Base-by-base conservation (phyloP, 2,888 invertebrate genomes). In the Elysia crispata region DNA sequence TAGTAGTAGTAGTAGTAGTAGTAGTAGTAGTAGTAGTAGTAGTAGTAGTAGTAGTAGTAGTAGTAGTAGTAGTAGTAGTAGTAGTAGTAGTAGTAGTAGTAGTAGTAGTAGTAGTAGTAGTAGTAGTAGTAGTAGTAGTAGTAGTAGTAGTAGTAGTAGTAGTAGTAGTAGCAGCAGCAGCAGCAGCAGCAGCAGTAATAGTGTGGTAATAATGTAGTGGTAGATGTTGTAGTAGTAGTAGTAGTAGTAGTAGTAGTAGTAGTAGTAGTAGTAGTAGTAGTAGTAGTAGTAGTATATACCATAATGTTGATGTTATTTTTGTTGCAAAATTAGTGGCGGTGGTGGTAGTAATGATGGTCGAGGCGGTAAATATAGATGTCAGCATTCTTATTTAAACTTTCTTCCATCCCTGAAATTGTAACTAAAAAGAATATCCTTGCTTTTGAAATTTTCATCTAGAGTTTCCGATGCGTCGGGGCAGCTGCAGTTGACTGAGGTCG, bases 401-500 rank as follows among this genome's bases (percentile, higher is more conserved):
- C n/a, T n/a, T n/a, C n/a, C n/a, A n/a, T n/a, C n/a, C n/a, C n/a
- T n/a, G n/a, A n/a, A n/a, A n/a, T n/a, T n/a, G n/a, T n/a, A n/a
- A n/a, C n/a, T n/a, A n/a, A n/a, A n/a, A n/a, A n/a, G n/a, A n/a
- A n/a, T n/a, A n/a, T n/a, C n/a, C n/a, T n/a, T n/a, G n/a, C n/a
- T n/a, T n/a, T n/a, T n/a, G n/a, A n/a, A n/a, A n/a, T n/a, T n/a
- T n/a, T n/a, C n/a, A n/a, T n/a, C 28, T 72, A 87, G 87, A 23
- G 86, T 87, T 15, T 85, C 86, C 1, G 87, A 87, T 79, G 84
- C 81, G 0, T 83, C 83, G 31, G 87, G 87, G 13, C 73, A 77
- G 50, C 74, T 86, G 69, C 83, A 85, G 30, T 81, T 86, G 20
- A 80, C 78, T 1, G 86, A 88, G 75, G 93, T 97, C 11, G 92